Evolutionary conservation across 2,888 invertebrate species (phyloP).

Genomic region (Rosalia funebris): DNA sequence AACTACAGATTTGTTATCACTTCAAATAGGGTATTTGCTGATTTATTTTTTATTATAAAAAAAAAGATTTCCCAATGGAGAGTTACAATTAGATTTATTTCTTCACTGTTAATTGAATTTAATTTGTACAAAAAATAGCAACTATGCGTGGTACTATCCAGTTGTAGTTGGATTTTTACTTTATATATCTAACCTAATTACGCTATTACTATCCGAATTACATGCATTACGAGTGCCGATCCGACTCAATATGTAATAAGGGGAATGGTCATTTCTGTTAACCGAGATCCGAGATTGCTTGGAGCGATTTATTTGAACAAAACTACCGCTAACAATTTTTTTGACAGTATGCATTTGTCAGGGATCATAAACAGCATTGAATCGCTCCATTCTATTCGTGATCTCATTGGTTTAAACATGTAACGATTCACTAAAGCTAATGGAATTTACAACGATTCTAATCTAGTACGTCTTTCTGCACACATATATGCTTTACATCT

Average conservation of each 20-base stretch:
- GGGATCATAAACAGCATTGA: background rate
- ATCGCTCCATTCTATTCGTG: conserved; percentile 33
- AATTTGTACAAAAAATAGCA: too few species aligned
- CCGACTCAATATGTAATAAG: conserved; percentile 9
- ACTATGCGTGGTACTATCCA: too few species aligned
- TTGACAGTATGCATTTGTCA: background rate
- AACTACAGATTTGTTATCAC: too few species aligned
- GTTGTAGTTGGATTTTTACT: background rate
- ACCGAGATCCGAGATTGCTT: conserved; percentile 32
- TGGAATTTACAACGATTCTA: conserved; percentile 45
- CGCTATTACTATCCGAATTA: background rate
- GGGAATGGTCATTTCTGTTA: conserved; percentile 33
- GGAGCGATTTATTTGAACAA: conserved; percentile 19
- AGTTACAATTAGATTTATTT: too few species aligned
- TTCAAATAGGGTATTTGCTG: too few species aligned
- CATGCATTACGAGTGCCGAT: background rate
- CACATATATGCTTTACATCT: conserved; percentile 37
- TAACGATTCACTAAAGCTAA: conserved; percentile 41
- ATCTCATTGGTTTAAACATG: conserved; percentile 31
- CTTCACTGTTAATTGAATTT: too few species aligned
- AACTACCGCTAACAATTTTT: background rate
- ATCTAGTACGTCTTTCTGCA: conserved; percentile 40
- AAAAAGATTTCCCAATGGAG: too few species aligned
- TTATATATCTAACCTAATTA: background rate
- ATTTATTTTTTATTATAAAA: too few species aligned